Conservation (phyloP, 2,797 vertebrate species). For the Pelochelys cantorii region DNA sequence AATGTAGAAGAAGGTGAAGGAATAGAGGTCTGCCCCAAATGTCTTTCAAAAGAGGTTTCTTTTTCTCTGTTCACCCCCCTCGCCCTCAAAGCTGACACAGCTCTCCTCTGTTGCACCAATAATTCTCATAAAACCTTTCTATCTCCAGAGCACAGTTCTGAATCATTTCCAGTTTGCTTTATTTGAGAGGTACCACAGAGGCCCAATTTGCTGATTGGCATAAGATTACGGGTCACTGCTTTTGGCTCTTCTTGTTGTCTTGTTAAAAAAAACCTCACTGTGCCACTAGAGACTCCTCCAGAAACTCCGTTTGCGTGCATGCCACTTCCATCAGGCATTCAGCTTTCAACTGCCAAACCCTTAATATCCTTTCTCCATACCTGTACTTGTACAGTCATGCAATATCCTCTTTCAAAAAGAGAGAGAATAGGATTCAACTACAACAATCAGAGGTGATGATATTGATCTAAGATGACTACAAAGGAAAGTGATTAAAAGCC, state of each 20-base stretch:
- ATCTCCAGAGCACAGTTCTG: constrained; percentile 2
- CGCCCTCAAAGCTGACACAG: neutral
- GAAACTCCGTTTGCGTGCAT: neutral
- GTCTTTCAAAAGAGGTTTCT: neutral
- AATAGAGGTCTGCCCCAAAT: neutral
- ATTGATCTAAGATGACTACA: constrained; percentile 69
- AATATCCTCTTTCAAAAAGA: constrained; percentile 38
- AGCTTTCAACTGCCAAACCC: constrained; percentile 50
- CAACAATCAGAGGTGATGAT: constrained; percentile 66
- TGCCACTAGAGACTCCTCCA: constrained; percentile 46
- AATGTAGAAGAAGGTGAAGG: neutral
- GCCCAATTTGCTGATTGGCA: constrained; percentile 57
- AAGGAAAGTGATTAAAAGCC: constrained; percentile 71
- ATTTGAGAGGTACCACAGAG: neutral
- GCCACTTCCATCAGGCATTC: constrained; percentile 31
- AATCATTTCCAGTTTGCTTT: constrained; percentile 38
- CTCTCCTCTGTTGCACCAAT: neutral
- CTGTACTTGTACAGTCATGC: constrained; percentile 62
- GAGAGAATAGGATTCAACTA: constrained; percentile 56
- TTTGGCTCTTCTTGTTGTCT: constrained; percentile 30
- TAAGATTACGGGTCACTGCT: constrained; percentile 42
- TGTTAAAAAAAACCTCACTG: constrained; percentile 28
- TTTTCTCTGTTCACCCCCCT: neutral
- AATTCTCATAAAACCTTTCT: constrained; percentile 15
- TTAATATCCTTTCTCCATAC: constrained; percentile 37